A percentile compares a stretch with the other conserved stretches of the same genome.
Evolutionary conservation across 37 sponge, comb jelly and placozoan species (phyloP).

Genomic region (Chondrilla cf. caribensis): DNA sequence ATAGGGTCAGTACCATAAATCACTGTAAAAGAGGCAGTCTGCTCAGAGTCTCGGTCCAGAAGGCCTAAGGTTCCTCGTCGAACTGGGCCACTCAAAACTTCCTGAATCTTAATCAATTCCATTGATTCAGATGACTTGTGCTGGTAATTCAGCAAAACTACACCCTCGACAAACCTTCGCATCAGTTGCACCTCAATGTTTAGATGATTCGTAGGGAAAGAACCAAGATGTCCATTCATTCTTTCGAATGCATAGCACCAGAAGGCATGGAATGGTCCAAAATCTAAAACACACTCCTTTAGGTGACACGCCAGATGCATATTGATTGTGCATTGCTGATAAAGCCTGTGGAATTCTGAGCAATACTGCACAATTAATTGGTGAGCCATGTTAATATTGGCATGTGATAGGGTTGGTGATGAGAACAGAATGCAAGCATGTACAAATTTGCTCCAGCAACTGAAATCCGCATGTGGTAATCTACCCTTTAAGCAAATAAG

Average conservation of each 20-base stretch:
- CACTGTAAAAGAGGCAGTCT: too few species aligned
- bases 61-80: too few species aligned
- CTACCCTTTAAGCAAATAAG: constrained; percentile 12
- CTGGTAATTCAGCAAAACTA: too few species aligned
- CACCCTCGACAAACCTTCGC: constrained; percentile 47
- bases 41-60: too few species aligned
- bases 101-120: too few species aligned
- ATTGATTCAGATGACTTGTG: too few species aligned
- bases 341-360: constrained; percentile 6
- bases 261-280: constrained; percentile 60
- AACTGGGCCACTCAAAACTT: too few species aligned
- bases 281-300: constrained; percentile 42
- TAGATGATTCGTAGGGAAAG: constrained; percentile 36
- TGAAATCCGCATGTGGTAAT: constrained; percentile 14
- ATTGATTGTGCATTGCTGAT: constrained; percentile 39
- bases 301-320: constrained; percentile 53
- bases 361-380: constrained; percentile 19
- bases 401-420: background rate
- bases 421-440: constrained; percentile 22
- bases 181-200: constrained; percentile 50
- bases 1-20: too few species aligned
- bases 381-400: constrained; percentile 9
- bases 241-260: constrained; percentile 64
- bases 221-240: constrained; percentile 56
- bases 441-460: constrained; percentile 58